These are phyloP conservation scores for Mola mola DNA, from an alignment of 2,113 vertebrate species.

Conservation along the genomic window DNA sequence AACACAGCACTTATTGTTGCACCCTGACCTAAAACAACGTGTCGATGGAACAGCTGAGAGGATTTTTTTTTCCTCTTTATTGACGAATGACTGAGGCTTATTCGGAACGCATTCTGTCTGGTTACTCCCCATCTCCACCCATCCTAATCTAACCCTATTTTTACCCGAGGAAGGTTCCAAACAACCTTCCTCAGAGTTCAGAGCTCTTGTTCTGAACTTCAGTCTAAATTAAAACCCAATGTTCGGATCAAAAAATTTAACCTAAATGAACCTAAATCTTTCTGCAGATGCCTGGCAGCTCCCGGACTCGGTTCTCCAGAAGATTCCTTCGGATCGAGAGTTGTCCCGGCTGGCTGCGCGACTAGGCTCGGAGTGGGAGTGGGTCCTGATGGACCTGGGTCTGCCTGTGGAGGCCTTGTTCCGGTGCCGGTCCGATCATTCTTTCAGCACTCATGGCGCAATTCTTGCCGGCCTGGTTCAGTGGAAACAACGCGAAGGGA, in stretches of 20 bases:
- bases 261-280: not conserved
- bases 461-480: slow-evolving; percentile 86
- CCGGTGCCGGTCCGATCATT: slow-evolving; percentile 87
- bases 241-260: too few species aligned
- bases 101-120: too few species aligned
- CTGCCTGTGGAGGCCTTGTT: slow-evolving; percentile 85
- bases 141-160: too few species aligned
- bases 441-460: slow-evolving; percentile 84
- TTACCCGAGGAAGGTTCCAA: too few species aligned
- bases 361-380: slow-evolving; percentile 89
- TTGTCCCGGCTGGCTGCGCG: slow-evolving; percentile 85
- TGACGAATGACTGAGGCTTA: not conserved
- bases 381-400: slow-evolving; percentile 86
- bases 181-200: too few species aligned
- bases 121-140: too few species aligned
- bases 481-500: slow-evolving; percentile 87
- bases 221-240: too few species aligned
- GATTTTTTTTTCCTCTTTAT: slow-evolving; percentile 13
- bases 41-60: slow-evolving; percentile 5
- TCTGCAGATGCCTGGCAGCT: slow-evolving; percentile 71
- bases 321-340: slow-evolving; percentile 86
- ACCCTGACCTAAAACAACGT: slow-evolving; percentile 2
- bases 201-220: too few species aligned
- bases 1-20: too few species aligned
- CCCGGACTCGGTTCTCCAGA: slow-evolving; percentile 73